Percentiles rank a stretch among this genome's conserved stretches.
Conservation (phyloP, 2,113 vertebrate genomes). For the Charadrius vociferus region DNA sequence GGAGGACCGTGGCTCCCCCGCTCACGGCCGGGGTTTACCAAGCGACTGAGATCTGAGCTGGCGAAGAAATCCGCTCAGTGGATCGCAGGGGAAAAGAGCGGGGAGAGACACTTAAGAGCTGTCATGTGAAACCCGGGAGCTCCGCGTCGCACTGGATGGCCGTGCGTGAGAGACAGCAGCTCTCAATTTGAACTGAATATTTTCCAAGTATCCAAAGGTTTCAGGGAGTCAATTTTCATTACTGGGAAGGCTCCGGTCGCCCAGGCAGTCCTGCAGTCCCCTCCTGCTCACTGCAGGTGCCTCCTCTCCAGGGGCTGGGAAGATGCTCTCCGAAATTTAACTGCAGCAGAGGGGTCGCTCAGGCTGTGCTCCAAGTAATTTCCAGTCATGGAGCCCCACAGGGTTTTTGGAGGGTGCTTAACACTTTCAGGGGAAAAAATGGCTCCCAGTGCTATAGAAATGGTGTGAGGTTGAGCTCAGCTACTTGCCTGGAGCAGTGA, state of each 20-base stretch:
- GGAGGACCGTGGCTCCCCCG: neutral
- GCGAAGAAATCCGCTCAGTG: neutral
- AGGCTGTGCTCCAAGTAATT: neutral
- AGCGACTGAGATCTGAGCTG: neutral
- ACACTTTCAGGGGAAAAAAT: neutral
- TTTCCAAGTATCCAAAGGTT: neutral
- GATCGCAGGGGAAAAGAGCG: neutral
- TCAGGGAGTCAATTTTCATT: neutral
- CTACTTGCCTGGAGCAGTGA: neutral
- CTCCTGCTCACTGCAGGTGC: neutral
- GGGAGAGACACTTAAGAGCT: neutral
- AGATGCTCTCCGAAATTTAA: neutral
- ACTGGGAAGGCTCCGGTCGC: neutral
- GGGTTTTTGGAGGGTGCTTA: neutral
- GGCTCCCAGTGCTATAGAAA: neutral
- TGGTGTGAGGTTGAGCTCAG: neutral
- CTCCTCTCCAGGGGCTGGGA: neutral
- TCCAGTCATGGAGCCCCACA: neutral
- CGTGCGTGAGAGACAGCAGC: rapidly evolving
- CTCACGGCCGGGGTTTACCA: rapidly evolving
- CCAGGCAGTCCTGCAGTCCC: neutral
- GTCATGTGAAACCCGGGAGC: neutral
- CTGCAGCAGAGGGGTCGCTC: neutral
- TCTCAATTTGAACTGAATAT: neutral
- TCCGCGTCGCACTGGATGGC: neutral